Base-by-base conservation (phyloP, 2,113 vertebrate genomes). In the Monarcha castaneiventris region DNA sequence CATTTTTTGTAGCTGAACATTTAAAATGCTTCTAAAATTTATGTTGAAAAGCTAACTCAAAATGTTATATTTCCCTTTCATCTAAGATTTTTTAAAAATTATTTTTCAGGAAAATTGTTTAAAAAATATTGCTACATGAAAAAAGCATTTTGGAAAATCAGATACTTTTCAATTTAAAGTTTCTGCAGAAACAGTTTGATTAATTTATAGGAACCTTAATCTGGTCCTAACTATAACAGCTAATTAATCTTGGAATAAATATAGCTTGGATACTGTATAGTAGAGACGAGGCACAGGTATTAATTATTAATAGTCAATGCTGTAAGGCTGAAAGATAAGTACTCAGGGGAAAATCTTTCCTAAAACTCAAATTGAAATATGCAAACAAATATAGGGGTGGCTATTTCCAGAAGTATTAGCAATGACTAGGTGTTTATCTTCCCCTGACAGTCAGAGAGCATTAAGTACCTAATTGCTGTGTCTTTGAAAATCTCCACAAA, bases 221-320 rank as follows among this genome's bases (percentile, higher is more conserved):
- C 82, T 82, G 35, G 46, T 82, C 88, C 62, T 82, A 66, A 66
- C 32, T 82, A 29, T 85, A 79, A 87, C 29, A 90, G 27, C 78
- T 87, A 94, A 96, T 94, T 91, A 95, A 79, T 95, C 74, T 83
- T 68, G 74, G 78, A 95, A 85, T 91, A 94, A 94, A 85, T 85
- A 95, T 90, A 93, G 66, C 54, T 61, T 54, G 32, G 73, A 64
- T 58, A 73, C 32, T 86, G 21, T 67, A 39, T 44, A 73, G 49
- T 37, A 87, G 66, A 91, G 78, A 87, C 64, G 85, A 91, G 37
- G 49, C 41, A 89, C 29, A 64, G 20, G 80, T 96, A 87, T 93
- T 94, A 94, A 97, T 97, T 95, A 95, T 91, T 95, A 95, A 95
- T 69, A 93, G 62, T 90, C 68, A 76, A 2, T 78, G 67, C 75